Base-by-base conservation (phyloP, 1,140 invertebrate species). In the Drosophila repleta region DNA sequence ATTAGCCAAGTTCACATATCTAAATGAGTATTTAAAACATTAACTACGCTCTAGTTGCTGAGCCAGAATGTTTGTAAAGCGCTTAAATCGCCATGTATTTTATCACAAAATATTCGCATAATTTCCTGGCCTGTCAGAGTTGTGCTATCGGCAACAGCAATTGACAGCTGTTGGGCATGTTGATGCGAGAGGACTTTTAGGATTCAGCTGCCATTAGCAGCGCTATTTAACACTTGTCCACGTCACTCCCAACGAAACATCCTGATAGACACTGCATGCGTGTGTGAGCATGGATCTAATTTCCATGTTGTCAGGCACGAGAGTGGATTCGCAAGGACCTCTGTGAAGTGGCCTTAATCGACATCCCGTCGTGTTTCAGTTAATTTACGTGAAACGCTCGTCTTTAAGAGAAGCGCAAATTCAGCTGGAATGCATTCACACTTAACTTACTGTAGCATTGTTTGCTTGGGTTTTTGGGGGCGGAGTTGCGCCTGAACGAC, bases 371-470 rank as follows among this genome's bases (percentile, higher is more conserved):
- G 26, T 51, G 46, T 71, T 48, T 37, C 48, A 66, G 49, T 49
- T 62, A 74, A 82, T 74, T 67, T 68, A 2, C 7, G 32, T 45
- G 15, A 56, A 15, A 43, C 13, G 37, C n/a, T 49, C 18, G 6
- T 32, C 41, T 73, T 73, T 77, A 83, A 75, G 17, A 61, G 58
- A 46, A 26, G 18, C 5, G 18, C 32, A 32, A 37, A 55, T 53
- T 41, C 49, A 56, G 49, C 35, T 57, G 58, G 62, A 74, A 63
- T 69, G 66, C 71, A 74, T 68, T 74, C 62, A 35, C 64, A 69
- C 73, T 84, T 49, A 70, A 66, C 77, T 79, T 49, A 69, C 63
- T 83, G 77, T 81, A 15, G 11, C 17, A 55, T 37, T 7, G 24
- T 43, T 70, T 56, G 32, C 24, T 39, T 57, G 21, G 37, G 18